Percentiles rank a stretch among this genome's conserved stretches.
Evolutionary conservation across 2,113 vertebrate species (phyloP).

Genomic region (Apodemus speciosus): DNA sequence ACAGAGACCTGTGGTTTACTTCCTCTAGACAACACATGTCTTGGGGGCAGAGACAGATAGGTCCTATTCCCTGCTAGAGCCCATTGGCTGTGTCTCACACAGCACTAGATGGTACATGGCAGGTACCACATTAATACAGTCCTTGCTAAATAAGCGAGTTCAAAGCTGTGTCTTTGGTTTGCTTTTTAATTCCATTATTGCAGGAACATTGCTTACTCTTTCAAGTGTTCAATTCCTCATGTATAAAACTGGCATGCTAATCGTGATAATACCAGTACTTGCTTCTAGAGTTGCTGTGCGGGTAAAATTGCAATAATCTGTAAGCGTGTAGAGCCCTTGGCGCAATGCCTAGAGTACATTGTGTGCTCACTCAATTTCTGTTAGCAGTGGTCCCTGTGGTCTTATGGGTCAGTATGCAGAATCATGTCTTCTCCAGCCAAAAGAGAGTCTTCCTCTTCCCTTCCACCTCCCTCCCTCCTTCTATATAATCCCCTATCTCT

Average conservation of each 20-base stretch:
- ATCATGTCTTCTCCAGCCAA: not conserved
- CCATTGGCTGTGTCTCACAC: not conserved
- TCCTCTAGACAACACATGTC: not conserved
- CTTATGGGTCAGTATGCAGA: not conserved
- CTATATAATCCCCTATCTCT: too few species aligned
- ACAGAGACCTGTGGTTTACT: not conserved
- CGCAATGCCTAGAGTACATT: not conserved
- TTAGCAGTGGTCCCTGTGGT: slow-evolving; percentile 9
- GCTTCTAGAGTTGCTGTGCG: not conserved
- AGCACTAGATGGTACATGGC: not conserved
- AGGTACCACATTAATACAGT: not conserved
- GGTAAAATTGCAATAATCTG: slow-evolving; percentile 37
- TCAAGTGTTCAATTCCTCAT: slow-evolving; percentile 3
- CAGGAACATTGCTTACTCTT: not conserved
- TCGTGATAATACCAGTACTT: not conserved
- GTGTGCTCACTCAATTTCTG: not conserved
- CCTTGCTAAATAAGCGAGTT: slow-evolving; percentile 35
- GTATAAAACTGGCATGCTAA: slow-evolving; percentile 25
- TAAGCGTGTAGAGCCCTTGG: not conserved
- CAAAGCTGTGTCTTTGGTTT: slow-evolving; percentile 29
- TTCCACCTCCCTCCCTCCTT: not conserved
- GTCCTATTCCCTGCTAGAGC: not conserved
- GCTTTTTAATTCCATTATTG: slow-evolving; percentile 35
- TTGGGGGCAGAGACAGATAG: not conserved
- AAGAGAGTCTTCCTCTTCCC: not conserved